Evolutionary conservation across 2,888 invertebrate species (phyloP).

Genomic region (Pheosia gnoma): DNA sequence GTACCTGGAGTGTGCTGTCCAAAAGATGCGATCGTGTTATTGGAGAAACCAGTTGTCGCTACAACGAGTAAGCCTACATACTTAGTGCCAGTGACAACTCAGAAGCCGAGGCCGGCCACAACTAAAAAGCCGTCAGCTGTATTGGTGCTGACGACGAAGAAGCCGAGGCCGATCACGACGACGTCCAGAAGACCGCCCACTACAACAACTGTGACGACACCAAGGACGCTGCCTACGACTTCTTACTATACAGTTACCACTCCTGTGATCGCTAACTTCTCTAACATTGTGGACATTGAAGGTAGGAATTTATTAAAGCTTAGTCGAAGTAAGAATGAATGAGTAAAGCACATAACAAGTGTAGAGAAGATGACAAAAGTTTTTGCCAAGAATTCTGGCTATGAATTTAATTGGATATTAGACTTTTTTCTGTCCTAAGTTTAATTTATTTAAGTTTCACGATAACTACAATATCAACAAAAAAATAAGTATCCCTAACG

Average conservation of each 20-base stretch:
- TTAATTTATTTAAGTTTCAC: too few species aligned
- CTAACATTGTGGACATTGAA: constrained; percentile 81
- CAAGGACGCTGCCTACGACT: constrained; percentile 62
- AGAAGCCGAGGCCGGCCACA: constrained; percentile 52
- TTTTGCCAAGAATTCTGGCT: too few species aligned
- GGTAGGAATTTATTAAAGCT: constrained; percentile 58
- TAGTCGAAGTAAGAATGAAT: too few species aligned
- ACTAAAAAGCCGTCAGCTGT: constrained; percentile 64
- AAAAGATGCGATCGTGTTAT: constrained; percentile 68
- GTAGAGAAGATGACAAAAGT: too few species aligned
- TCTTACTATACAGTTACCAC: constrained; percentile 76
- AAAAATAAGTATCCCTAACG: too few species aligned
- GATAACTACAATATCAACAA: too few species aligned
- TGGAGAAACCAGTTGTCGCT: constrained; percentile 63
- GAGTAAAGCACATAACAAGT: too few species aligned
- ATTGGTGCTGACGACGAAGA: constrained; percentile 58
- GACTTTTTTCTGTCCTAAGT: too few species aligned
- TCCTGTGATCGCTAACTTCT: constrained; percentile 67
- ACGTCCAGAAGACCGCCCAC: constrained; percentile 54
- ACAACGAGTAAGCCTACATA: constrained; percentile 75
- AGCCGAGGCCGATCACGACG: constrained; percentile 53
- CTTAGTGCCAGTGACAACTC: constrained; percentile 71
- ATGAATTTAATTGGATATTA: too few species aligned
- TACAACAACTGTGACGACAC: constrained; percentile 53
- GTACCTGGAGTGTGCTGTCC: constrained; percentile 97